phyloP scores from a whole-genome alignment of 2,888 invertebrate species.

The Limnephilus marmoratus region DNA sequence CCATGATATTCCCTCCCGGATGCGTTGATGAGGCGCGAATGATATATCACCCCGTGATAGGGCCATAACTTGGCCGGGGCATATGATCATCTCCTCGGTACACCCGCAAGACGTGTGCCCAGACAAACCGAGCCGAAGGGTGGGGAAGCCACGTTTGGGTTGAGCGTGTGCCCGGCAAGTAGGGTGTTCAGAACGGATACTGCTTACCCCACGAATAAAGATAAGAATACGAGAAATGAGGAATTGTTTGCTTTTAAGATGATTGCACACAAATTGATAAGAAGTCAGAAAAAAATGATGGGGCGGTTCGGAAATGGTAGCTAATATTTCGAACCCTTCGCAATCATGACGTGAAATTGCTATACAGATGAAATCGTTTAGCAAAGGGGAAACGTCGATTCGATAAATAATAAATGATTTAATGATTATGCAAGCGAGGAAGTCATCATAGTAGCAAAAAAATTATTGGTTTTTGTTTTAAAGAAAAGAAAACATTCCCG shows the following conservation, averaged over 20 bases:
- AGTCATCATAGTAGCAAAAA: not conserved
- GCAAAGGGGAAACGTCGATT: not conserved
- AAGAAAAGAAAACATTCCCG: too few species aligned
- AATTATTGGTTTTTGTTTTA: not conserved
- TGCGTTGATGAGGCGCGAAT: slow-evolving; percentile 45
- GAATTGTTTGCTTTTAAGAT: slow-evolving; percentile 38
- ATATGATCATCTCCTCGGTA: slow-evolving; percentile 19
- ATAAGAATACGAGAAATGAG: slow-evolving; percentile 3
- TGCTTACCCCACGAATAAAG: slow-evolving; percentile 6
- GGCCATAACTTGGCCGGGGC: slow-evolving; percentile 25
- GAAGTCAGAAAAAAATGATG: slow-evolving; percentile 3
- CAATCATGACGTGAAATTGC: too few species aligned
- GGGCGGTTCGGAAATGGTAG: not conserved
- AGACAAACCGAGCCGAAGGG: not conserved
- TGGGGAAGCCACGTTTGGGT: not conserved
- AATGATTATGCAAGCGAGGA: not conserved
- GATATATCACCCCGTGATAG: slow-evolving; percentile 28
- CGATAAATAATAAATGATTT: not conserved
- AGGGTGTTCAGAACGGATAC: slow-evolving; percentile 7
- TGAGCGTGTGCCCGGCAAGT: not conserved
- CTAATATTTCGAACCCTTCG: too few species aligned
- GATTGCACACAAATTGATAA: slow-evolving; percentile 40
- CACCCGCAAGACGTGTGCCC: not conserved
- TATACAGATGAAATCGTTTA: not conserved
- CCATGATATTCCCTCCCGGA: slow-evolving; percentile 19